Conservation (phyloP, 2,888 invertebrate species). For the Apocheima hispidaria region DNA sequence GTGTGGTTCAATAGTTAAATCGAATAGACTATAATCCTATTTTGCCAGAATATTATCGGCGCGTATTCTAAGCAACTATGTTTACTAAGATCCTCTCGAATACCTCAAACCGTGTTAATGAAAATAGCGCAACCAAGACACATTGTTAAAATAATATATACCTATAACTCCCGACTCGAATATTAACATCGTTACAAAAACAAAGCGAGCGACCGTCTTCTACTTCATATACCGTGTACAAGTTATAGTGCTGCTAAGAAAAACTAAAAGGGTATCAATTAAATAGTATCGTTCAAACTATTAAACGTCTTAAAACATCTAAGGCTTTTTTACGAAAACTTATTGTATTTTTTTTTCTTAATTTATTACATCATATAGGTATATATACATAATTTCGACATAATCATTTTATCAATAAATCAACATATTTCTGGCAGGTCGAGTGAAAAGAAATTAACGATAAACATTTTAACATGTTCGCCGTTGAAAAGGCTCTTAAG, state of each 20-base stretch:
- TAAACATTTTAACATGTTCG: constrained; percentile 44
- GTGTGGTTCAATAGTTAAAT: constrained; percentile 59
- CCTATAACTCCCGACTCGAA: constrained; percentile 50
- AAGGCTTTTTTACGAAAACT: constrained; percentile 84
- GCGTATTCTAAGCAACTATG: constrained; percentile 75
- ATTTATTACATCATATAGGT: constrained; percentile 84
- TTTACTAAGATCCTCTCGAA: constrained; percentile 69
- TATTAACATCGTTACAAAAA: constrained; percentile 39
- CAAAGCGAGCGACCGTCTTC: constrained; percentile 37
- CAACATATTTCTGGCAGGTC: constrained; percentile 78
- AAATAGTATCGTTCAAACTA: constrained; percentile 64
- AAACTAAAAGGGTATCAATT: constrained; percentile 65
- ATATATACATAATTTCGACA: constrained; percentile 85
- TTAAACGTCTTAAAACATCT: constrained; percentile 77
- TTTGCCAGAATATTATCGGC: constrained; percentile 69
- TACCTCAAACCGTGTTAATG: constrained; percentile 80
- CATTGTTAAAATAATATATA: constrained; percentile 65
- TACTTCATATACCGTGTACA: constrained; percentile 45
- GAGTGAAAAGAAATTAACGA: constrained; percentile 64
- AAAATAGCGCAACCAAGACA: constrained; percentile 76
- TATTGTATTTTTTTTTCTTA: constrained; percentile 81
- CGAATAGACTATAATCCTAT: constrained; percentile 76
- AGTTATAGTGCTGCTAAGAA: constrained; percentile 41
- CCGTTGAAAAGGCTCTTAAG: constrained; percentile 56
- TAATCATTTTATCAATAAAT: constrained; percentile 76